Conservation (phyloP, 2,888 invertebrate genomes). For the Archips xylosteana region DNA sequence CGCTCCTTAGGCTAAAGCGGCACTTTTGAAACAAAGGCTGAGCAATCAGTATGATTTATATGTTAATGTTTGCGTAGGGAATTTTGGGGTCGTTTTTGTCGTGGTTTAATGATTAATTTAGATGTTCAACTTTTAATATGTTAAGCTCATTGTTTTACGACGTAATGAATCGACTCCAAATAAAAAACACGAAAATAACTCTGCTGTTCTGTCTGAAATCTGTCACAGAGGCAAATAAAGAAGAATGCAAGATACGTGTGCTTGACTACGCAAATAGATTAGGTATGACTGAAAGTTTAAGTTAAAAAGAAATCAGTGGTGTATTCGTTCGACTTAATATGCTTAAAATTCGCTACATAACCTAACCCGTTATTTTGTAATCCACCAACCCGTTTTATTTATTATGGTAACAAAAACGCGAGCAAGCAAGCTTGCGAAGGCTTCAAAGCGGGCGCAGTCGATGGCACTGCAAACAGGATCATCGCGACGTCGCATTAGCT, state of each 20-base stretch:
- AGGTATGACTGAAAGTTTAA: too few relatives aligned
- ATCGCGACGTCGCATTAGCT: constrained; percentile 65
- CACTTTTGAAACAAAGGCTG: constrained; percentile 11
- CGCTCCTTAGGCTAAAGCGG: constrained; percentile 9
- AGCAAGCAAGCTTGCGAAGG: constrained; percentile 25
- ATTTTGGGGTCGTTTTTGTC: constrained; percentile 4
- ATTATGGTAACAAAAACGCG: constrained; percentile 27
- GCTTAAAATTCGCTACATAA: too few relatives aligned
- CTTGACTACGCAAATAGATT: too few relatives aligned
- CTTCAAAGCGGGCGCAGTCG: constrained; percentile 49
- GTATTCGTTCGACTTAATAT: too few relatives aligned
- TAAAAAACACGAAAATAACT: too few relatives aligned
- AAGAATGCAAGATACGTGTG: too few relatives aligned
- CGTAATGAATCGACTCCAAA: background rate
- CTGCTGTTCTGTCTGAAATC: too few relatives aligned
- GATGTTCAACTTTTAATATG: background rate
- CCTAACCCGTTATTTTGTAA: background rate
- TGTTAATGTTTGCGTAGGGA: constrained; percentile 1
- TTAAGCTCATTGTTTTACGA: background rate
- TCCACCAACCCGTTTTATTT: constrained; percentile 18
- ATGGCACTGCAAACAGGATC: constrained; percentile 71
- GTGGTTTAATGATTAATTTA: background rate
- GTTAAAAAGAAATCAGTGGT: too few relatives aligned
- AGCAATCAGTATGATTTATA: constrained; percentile 28
- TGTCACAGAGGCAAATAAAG: too few relatives aligned